phyloP scores from a whole-genome alignment of 2,113 vertebrate genomes.

The Limanda limanda region DNA sequence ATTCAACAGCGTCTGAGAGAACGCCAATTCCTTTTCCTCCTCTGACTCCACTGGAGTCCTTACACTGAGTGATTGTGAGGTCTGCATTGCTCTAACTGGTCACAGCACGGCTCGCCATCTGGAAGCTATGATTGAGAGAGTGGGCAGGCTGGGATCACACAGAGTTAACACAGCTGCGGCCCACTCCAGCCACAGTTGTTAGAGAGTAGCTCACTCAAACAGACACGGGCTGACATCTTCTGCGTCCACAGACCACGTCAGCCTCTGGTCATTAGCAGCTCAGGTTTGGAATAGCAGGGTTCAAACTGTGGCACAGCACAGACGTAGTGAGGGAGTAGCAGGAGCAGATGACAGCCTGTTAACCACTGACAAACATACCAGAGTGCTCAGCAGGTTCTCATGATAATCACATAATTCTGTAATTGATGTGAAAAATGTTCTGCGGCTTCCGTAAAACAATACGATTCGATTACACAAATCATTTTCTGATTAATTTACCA shows the following conservation, averaged over 20 bases:
- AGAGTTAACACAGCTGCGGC: slow-evolving; percentile 71
- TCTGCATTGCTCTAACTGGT: slow-evolving; percentile 56
- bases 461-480: slow-evolving; percentile 25
- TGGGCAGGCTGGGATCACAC: slow-evolving; percentile 62
- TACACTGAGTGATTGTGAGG: slow-evolving; percentile 61
- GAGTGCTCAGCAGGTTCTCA: background rate
- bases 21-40: slow-evolving; percentile 45
- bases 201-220: slow-evolving; percentile 42
- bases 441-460: background rate
- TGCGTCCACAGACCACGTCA: slow-evolving; percentile 38
- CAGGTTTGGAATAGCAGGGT: slow-evolving; percentile 16
- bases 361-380: slow-evolving; percentile 3
- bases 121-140: slow-evolving; percentile 68
- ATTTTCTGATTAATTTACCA: slow-evolving; percentile 20
- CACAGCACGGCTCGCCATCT: slow-evolving; percentile 66
- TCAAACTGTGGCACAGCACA: background rate
- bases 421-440: slow-evolving; percentile 7
- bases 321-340: background rate
- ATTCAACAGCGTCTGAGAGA: slow-evolving; percentile 27
- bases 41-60: slow-evolving; percentile 33
- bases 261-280: slow-evolving; percentile 44
- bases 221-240: slow-evolving; percentile 56
- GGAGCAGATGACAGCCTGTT: background rate
- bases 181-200: slow-evolving; percentile 57
- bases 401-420: slow-evolving; percentile 9